These are phyloP conservation scores for Salpingus planirostris DNA, from an alignment of 2,888 invertebrate species.

Conservation along the genomic window DNA sequence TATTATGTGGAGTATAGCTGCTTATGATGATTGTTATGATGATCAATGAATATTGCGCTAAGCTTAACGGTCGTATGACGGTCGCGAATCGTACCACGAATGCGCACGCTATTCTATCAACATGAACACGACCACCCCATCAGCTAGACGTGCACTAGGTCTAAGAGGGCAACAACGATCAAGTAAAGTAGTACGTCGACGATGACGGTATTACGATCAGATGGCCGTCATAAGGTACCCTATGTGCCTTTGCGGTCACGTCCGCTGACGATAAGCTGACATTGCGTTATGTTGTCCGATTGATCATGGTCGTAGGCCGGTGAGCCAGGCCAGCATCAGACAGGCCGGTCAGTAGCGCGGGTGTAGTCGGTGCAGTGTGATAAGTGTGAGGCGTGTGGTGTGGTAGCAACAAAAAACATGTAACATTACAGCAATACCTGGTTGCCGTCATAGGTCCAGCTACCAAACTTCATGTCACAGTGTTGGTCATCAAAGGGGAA, in stretches of 20 bases:
- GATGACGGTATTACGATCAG: no score
- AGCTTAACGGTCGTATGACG: no score
- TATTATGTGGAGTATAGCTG: no score
- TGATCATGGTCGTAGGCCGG: slow-evolving; percentile 10
- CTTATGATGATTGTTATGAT: no score
- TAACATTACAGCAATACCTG: slow-evolving; percentile 58
- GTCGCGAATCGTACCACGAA: slow-evolving; percentile 3
- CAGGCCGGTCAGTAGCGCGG: slow-evolving; percentile 18
- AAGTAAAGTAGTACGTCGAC: slow-evolving; percentile 5
- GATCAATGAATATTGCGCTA: no score
- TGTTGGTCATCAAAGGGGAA: slow-evolving; percentile 99
- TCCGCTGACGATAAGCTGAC: no score
- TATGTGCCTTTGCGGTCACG: no score
- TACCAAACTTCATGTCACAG: slow-evolving; percentile 99
- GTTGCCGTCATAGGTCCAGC: slow-evolving; percentile 99
- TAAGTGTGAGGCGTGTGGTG: slow-evolving; percentile 21
- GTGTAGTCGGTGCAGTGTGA: slow-evolving; percentile 20
- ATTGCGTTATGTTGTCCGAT: no score
- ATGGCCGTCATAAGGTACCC: no score
- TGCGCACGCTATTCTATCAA: slow-evolving; percentile 10
- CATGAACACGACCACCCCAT: slow-evolving; percentile 20
- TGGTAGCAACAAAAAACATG: slow-evolving; percentile 28
- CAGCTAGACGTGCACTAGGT: slow-evolving; percentile 27
- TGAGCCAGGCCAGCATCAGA: slow-evolving; percentile 16
- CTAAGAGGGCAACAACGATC: slow-evolving; percentile 19